These are phyloP conservation scores for Drymonia ruficornis DNA, from an alignment of 2,888 invertebrate genomes.

Conservation along the genomic window DNA sequence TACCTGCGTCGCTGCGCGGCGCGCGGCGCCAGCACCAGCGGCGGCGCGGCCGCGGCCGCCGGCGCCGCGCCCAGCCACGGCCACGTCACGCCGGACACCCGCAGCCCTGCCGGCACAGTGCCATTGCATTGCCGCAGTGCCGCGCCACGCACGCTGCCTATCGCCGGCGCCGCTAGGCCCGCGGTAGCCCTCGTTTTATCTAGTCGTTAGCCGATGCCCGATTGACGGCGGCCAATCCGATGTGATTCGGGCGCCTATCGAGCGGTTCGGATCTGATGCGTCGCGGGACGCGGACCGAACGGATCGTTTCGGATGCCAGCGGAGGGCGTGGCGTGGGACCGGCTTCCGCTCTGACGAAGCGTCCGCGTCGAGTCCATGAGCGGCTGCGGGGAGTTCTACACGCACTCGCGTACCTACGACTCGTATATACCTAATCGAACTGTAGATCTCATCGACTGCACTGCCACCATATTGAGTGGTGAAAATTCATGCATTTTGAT, in stretches of 20 bases:
- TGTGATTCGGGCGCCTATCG: background rate
- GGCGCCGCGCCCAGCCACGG: constrained; percentile 89
- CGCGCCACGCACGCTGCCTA: constrained; percentile 4
- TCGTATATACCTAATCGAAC: background rate
- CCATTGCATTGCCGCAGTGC: constrained; percentile 13
- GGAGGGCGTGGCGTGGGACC: constrained; percentile 3
- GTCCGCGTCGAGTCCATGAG: constrained; percentile 32
- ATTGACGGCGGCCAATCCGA: no score
- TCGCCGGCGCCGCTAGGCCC: background rate
- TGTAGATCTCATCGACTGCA: constrained; percentile 64
- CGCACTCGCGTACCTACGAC: background rate
- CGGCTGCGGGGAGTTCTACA: background rate
- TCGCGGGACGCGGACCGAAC: no score
- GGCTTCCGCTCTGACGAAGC: constrained; percentile 65
- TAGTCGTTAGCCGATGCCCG: background rate
- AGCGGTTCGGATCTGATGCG: background rate
- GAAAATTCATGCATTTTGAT: constrained; percentile 78
- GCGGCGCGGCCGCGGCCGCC: constrained; percentile 86
- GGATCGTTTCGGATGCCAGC: background rate
- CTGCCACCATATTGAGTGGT: constrained; percentile 71
- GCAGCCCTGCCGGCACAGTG: constrained; percentile 86
- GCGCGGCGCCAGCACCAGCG: constrained; percentile 90
- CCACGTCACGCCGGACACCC: constrained; percentile 91
- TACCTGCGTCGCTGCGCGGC: constrained; percentile 91
- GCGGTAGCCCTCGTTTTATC: background rate